Evolutionary conservation across 1,140 invertebrate genomes (phyloP).

Genomic region (Orius insidiosus): DNA sequence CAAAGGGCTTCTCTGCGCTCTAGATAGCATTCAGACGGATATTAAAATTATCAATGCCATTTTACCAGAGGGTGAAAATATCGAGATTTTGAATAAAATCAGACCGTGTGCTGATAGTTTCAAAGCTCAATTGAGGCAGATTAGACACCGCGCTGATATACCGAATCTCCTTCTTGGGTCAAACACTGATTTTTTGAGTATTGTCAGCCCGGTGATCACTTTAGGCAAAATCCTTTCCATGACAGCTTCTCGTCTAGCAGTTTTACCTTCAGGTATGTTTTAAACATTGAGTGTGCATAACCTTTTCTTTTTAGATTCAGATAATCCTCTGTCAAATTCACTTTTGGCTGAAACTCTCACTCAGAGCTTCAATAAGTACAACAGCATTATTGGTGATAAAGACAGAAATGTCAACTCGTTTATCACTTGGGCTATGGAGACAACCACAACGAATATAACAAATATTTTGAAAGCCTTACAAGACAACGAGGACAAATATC

Average conservation of each 20-base stretch:
- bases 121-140: conserved; percentile 8
- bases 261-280: conserved; percentile 1
- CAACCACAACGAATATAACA: conserved; percentile 22
- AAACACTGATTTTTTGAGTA: conserved; percentile 1
- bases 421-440: conserved; percentile 19
- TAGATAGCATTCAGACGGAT: conserved; percentile 52
- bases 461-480: conserved; percentile 45
- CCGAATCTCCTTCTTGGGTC: neutral
- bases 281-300: neutral
- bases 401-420: conserved; percentile 15
- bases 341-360: neutral
- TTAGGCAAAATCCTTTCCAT: conserved; percentile 14
- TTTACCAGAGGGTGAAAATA: conserved; percentile 25
- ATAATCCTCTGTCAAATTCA: conserved; percentile 6
- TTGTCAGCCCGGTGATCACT: conserved; percentile 1
- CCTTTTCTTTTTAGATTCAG: conserved; percentile 1
- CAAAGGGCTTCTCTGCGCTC: conserved; percentile 41
- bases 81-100: conserved; percentile 13
- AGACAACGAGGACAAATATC: conserved; percentile 17
- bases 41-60: conserved; percentile 43
- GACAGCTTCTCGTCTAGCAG: neutral
- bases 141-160: conserved; percentile 12
- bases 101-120: conserved; percentile 5
- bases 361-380: conserved; percentile 8
- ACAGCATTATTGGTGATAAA: conserved; percentile 11